Evolutionary conservation across 92 coral and sea anemone species (phyloP).

Genomic region (Zoanthus gigantus): DNA sequence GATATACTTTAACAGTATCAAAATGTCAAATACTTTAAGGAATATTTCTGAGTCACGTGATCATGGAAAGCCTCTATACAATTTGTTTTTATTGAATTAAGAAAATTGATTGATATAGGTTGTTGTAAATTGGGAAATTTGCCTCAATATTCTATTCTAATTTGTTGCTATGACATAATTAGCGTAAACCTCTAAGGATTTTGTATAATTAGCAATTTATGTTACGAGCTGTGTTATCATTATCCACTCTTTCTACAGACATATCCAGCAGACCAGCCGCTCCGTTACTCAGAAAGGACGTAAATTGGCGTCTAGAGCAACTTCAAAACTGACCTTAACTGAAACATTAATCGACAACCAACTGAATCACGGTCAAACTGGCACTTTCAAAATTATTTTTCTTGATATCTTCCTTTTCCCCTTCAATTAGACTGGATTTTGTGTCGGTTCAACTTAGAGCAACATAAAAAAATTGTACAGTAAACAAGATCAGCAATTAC

Average conservation of each 20-base stretch:
- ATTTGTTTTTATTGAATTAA: no score
- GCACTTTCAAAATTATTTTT: background rate
- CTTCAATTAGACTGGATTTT: background rate
- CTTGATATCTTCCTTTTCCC: background rate
- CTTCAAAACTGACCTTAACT: slow-evolving; percentile 51
- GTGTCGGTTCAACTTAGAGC: background rate
- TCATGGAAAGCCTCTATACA: no score
- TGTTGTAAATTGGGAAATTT: no score
- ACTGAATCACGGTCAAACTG: background rate
- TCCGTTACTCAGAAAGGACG: slow-evolving; percentile 74
- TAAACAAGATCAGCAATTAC: background rate
- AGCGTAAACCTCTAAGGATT: no score
- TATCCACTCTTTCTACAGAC: slow-evolving; percentile 50
- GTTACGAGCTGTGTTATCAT: background rate
- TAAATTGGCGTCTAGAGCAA: slow-evolving; percentile 91
- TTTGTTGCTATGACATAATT: no score
- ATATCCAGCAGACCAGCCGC: slow-evolving; percentile 65
- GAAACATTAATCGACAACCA: background rate
- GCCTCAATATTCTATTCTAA: no score
- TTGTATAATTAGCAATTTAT: background rate
- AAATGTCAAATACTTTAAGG: no score
- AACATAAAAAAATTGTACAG: background rate
- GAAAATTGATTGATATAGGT: no score
- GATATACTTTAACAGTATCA: no score
- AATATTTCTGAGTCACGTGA: no score